phyloP scores from a whole-genome alignment of 1,140 invertebrate genomes.

The Helicorthomorpha holstii region DNA sequence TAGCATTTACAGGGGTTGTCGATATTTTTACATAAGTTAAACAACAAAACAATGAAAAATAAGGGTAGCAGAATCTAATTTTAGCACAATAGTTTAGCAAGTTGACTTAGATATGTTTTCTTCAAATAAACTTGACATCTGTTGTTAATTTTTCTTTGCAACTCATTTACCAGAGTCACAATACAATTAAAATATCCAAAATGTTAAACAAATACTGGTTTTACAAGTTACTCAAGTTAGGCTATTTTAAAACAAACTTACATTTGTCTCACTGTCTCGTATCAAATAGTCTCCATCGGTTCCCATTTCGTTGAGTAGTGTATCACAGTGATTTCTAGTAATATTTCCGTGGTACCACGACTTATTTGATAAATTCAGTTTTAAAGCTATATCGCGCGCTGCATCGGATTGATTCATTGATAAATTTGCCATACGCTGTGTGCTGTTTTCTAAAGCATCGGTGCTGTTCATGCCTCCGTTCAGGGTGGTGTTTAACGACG shows the following conservation, averaged over 20 bases:
- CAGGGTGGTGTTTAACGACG: not conserved
- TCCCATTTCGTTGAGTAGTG: constrained; percentile 78
- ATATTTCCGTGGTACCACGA: constrained; percentile 96
- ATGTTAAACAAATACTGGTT: too few relatives aligned
- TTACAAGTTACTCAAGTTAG: too few relatives aligned
- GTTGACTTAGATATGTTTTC: too few relatives aligned
- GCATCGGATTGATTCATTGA: constrained; percentile 18
- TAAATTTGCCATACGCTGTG: constrained; percentile 4
- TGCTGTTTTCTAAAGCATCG: not conserved
- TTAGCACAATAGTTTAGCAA: too few relatives aligned
- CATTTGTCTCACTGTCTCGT: constrained; percentile 95
- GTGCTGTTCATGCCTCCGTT: not conserved
- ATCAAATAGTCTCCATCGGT: constrained; percentile 97
- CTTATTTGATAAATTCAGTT: constrained; percentile 54
- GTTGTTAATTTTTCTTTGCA: too few relatives aligned
- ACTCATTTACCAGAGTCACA: too few relatives aligned
- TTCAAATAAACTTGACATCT: too few relatives aligned
- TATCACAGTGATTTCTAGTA: constrained; percentile 85
- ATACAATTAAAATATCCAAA: too few relatives aligned
- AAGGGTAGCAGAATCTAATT: too few relatives aligned
- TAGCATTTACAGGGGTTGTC: too few relatives aligned
- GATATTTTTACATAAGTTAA: too few relatives aligned
- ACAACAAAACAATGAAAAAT: too few relatives aligned
- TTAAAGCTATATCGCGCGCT: constrained; percentile 27
- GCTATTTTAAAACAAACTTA: constrained; percentile 47